These are phyloP conservation scores for Alouatta palliata DNA, from an alignment of 2,113 vertebrate species.

Conservation along the genomic window DNA sequence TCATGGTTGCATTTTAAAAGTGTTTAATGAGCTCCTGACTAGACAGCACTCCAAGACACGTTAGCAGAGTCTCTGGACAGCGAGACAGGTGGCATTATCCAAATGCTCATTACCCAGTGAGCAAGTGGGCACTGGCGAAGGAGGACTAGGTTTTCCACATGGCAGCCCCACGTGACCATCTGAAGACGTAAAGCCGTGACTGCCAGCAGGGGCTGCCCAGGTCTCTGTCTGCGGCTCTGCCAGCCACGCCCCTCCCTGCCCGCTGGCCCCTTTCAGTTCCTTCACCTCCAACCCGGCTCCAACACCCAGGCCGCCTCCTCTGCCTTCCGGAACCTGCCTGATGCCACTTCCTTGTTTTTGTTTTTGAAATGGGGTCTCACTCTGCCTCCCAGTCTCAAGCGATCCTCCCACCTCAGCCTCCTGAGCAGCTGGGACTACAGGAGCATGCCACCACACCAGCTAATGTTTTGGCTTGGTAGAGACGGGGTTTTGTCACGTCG, in stretches of 20 bases:
- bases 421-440: too few relatives aligned
- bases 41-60: neutral
- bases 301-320: neutral
- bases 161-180: neutral
- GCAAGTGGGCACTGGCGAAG: neutral
- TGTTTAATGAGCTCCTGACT: neutral
- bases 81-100: fast-evolving
- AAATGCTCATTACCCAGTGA: neutral
- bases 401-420: too few relatives aligned
- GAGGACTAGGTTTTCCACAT: neutral
- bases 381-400: too few relatives aligned
- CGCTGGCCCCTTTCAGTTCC: neutral
- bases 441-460: too few relatives aligned
- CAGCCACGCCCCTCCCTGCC: neutral
- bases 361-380: neutral
- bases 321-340: neutral
- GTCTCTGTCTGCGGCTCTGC: neutral
- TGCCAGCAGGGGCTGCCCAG: neutral
- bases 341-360: neutral
- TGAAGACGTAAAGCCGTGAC: neutral
- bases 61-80: neutral
- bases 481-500: too few relatives aligned
- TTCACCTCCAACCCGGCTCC: neutral
- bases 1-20: neutral
- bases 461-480: too few relatives aligned